Evolutionary conservation across 1,140 invertebrate species (phyloP), one percentile per base, ranked within the genome.

Genomic region (Maniola jurtina): DNA sequence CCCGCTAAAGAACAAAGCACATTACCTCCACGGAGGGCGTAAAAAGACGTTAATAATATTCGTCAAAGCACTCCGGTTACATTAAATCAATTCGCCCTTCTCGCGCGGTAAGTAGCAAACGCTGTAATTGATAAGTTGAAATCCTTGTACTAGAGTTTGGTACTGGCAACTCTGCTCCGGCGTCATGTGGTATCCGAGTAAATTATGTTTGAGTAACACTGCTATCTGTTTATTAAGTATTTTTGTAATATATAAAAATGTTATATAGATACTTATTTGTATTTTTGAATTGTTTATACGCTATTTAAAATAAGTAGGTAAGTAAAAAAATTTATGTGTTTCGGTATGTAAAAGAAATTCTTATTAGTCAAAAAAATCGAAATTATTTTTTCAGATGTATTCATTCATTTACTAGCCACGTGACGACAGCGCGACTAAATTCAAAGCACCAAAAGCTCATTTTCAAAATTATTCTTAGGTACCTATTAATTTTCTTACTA

Each of bases 81-180:
- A 90, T 90, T 89, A 90, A 89, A 89, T 90, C 86, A 90, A 90
- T 90, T 89, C 88, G 86, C 88, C 86, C 88, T 89, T 89, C 86
- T 85, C 84, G 83, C 84, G 86, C 81, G 81, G 86, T 90, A 90
- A 90, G 88, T 90, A 90, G 86, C 83, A 82, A 89, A 89, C 86
- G 86, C 70, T 90, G 88, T 90, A 90, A 90, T 90, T 90, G 88
- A 90, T 90, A 90, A 90, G 88, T 90, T 90, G 84, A 90, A 90
- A 90, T 86, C 86, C 88, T 90, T 90, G 88, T 90, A 89, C 81
- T 85, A 81, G 79, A 88, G 86, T 86, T 88, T 77, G 84, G 82
- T 79, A 81, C 78, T 78, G 74, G 75, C 73, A 76, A 76, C 74
- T 78, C 80, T 64, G 72, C 66, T 68, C 75, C 76, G 69, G 77